These are phyloP conservation scores for Promerops cafer DNA, from an alignment of 2,113 vertebrate genomes.

Conservation along the genomic window DNA sequence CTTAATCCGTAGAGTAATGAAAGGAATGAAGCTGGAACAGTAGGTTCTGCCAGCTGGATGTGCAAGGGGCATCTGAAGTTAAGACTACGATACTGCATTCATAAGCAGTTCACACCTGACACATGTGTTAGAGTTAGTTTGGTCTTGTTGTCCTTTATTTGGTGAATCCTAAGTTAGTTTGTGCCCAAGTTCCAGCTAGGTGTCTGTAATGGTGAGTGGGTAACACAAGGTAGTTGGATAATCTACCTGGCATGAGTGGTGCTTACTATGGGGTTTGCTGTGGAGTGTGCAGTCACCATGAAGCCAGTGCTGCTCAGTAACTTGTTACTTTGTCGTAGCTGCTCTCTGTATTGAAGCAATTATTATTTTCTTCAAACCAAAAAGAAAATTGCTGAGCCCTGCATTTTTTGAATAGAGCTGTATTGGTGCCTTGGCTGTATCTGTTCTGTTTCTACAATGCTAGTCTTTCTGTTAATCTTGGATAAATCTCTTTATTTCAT, in stretches of 20 bases:
- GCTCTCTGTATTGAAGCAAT: background rate
- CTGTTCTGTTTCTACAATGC: background rate
- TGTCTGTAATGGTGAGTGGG: background rate
- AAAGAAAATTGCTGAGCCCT: background rate
- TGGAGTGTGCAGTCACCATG: background rate
- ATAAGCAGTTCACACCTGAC: background rate
- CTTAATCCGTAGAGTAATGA: background rate
- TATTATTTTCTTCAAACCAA: background rate
- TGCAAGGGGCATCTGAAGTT: background rate
- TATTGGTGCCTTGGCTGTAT: background rate
- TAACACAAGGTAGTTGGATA: background rate
- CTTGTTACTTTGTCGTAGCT: background rate
- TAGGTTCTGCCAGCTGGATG: background rate
- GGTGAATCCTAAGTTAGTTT: accelerated
- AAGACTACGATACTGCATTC: background rate
- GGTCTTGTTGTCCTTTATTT: background rate
- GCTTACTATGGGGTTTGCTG: background rate
- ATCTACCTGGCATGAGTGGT: background rate
- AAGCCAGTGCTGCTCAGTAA: background rate
- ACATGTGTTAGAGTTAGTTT: accelerated
- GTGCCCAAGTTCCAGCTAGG: background rate
- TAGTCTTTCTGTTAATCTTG: background rate
- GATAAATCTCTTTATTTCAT: background rate
- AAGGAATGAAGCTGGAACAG: background rate
- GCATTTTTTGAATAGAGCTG: background rate